These are phyloP conservation scores for Nyctereutes procyonoides DNA, from an alignment of 2,113 vertebrate genomes.

Conservation along the genomic window DNA sequence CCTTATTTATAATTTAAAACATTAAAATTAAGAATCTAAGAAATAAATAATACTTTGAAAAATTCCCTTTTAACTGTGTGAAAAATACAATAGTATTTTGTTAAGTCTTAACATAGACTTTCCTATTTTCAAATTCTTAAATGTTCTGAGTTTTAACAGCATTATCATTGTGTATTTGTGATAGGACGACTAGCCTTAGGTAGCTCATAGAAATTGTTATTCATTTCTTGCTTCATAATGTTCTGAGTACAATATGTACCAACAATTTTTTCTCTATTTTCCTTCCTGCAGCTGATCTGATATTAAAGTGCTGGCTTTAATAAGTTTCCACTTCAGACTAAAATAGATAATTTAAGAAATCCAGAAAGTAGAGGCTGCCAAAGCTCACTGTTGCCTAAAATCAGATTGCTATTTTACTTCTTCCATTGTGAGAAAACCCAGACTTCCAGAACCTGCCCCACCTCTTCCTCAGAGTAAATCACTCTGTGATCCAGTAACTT, in stretches of 20 bases:
- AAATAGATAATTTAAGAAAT: constrained; percentile 76
- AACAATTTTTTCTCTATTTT: constrained; percentile 59
- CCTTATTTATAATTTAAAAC: neutral
- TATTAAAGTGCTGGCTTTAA: constrained; percentile 65
- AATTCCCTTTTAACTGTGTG: neutral
- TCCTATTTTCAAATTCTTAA: neutral
- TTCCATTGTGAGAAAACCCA: constrained; percentile 50
- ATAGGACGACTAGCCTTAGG: neutral
- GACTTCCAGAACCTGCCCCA: neutral
- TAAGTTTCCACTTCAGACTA: constrained; percentile 72
- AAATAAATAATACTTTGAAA: neutral
- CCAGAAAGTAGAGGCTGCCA: constrained; percentile 65
- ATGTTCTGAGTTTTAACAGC: neutral
- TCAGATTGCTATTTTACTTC: constrained; percentile 38
- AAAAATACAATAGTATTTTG: neutral
- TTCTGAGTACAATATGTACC: constrained; percentile 73
- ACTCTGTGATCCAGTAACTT: neutral
- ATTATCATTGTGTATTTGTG: constrained; percentile 20
- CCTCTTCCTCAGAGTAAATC: neutral
- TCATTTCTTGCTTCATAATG: constrained; percentile 39
- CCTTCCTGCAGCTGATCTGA: constrained; percentile 73
- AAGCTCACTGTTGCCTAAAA: constrained; percentile 38
- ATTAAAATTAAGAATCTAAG: neutral
- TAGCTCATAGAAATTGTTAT: constrained; percentile 18
- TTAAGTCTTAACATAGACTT: neutral